Percentiles rank a stretch among this genome's conserved stretches.
These are phyloP conservation scores for Schlechtendalia chinensis DNA, from an alignment of 1,140 invertebrate species.

Conservation along the genomic window DNA sequence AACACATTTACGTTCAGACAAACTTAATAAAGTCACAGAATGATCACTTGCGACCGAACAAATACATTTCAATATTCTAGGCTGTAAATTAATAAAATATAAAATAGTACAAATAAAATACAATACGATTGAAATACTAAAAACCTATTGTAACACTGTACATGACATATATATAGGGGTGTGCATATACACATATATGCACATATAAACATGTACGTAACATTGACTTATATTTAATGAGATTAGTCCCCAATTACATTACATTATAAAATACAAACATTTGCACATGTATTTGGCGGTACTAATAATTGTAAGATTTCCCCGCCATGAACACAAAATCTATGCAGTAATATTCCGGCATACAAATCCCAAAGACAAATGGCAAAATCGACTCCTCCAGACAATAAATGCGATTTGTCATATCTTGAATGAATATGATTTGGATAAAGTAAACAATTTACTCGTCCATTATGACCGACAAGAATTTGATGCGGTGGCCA, in stretches of 20 bases:
- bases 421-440: conserved; percentile 90
- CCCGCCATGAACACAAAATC: conserved; percentile 94
- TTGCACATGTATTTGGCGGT: conserved; percentile 87
- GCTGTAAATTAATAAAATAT: conserved; percentile 61
- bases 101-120: no score
- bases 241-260: no score
- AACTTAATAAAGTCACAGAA: conserved; percentile 88
- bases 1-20: conserved; percentile 92
- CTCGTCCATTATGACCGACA: conserved; percentile 85
- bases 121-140: no score
- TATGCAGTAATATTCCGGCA: conserved; percentile 82
- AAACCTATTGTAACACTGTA: no score
- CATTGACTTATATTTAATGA: no score
- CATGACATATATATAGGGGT: no score
- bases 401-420: conserved; percentile 86
- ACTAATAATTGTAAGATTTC: conserved; percentile 88
- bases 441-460: conserved; percentile 94
- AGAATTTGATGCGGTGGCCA: conserved; percentile 88
- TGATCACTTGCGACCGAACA: conserved; percentile 97
- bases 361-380: conserved; percentile 97
- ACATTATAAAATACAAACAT: conserved; percentile 54
- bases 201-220: no score
- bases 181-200: no score
- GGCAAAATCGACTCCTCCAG: conserved; percentile 96
- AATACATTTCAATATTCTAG: conserved; percentile 89